Evolutionary conservation across 1,140 invertebrate genomes (phyloP), one percentile per base, ranked within the genome.

Genomic region (Ceratoteleas bidentatus): DNA sequence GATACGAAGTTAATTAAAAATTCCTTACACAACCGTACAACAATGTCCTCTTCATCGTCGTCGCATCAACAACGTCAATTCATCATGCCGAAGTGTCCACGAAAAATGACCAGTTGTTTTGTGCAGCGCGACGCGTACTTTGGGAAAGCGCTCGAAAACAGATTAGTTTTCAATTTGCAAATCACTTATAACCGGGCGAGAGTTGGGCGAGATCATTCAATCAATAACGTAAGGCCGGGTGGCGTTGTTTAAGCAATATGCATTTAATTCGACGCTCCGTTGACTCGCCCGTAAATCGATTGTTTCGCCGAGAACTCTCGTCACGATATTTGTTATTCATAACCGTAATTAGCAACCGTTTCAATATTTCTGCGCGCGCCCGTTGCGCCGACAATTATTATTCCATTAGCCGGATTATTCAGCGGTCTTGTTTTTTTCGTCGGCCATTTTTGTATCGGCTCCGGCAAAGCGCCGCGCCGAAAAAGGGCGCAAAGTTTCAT

Each of bases 181-280:
- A 81, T 81, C 69, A 57, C 69, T 81, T 74, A 74, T 52, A 68
- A 65, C 24, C 34, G 47, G 11, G 65, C 52, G 60, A 65, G 53
- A 54, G 13, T 33, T 34, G 34, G 34, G 14, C 4, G 50, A 10
- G 62, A 74, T 72, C 56, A 38, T 47, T 0, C 43, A 56, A 74
- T 74, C 69, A 74, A 74, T 74, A 70, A 74, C 58, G 57, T 69
- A 74, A 74, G 61, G 50, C 62, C 69, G 64, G 68, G 47, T 11
- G 58, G 24, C 50, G 64, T 69, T 74, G 65, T 74, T 73, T 69
- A 64, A 81, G 56, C 58, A 65, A 74, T 81, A 74, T 74, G 77
- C 69, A 74, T 81, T 74, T 69, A 74, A 66, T 81, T 74, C 61
- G 15, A 14, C 66, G 60, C 16, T 69, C 43, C 40, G 58, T 11